A percentile compares a stretch with the other conserved stretches of the same genome.
Evolutionary conservation across 53 echinoderm and acorn worm species (phyloP).

Genomic region (Holothuria leucospilota): DNA sequence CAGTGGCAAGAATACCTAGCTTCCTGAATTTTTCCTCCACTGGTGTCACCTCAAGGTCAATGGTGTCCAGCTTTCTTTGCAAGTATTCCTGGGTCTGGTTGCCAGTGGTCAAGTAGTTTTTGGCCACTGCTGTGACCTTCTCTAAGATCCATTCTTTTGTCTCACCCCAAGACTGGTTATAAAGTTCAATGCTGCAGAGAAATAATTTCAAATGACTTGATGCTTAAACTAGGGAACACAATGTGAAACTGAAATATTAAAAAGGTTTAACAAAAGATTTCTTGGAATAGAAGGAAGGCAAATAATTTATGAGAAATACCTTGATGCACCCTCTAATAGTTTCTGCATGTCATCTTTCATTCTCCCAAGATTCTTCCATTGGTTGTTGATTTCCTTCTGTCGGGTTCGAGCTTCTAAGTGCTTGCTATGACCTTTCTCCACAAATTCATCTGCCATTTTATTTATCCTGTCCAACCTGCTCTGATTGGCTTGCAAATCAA

Average conservation of each 20-base stretch:
- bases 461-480: constrained; percentile 88
- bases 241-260: not conserved
- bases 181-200: constrained; percentile 84
- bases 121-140: constrained; percentile 76
- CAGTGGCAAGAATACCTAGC: constrained; percentile 88
- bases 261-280: not conserved
- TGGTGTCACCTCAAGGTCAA: constrained; percentile 85
- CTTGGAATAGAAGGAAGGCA: too few species aligned
- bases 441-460: constrained; percentile 96
- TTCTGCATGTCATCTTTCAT: constrained; percentile 94
- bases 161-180: constrained; percentile 97
- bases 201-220: not conserved
- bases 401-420: constrained; percentile 79
- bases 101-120: constrained; percentile 76
- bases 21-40: constrained; percentile 89
- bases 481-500: constrained; percentile 89
- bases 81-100: constrained; percentile 72
- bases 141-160: constrained; percentile 98
- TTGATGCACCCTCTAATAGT: constrained; percentile 93
- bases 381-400: constrained; percentile 84
- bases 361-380: constrained; percentile 78
- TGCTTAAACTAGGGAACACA: not conserved
- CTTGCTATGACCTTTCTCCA: constrained; percentile 96
- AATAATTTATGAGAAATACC: constrained; percentile 49
- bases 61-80: constrained; percentile 86